Evolutionary conservation across 2,113 vertebrate genomes (phyloP).

Genomic region (Sapayoa aenigma): DNA sequence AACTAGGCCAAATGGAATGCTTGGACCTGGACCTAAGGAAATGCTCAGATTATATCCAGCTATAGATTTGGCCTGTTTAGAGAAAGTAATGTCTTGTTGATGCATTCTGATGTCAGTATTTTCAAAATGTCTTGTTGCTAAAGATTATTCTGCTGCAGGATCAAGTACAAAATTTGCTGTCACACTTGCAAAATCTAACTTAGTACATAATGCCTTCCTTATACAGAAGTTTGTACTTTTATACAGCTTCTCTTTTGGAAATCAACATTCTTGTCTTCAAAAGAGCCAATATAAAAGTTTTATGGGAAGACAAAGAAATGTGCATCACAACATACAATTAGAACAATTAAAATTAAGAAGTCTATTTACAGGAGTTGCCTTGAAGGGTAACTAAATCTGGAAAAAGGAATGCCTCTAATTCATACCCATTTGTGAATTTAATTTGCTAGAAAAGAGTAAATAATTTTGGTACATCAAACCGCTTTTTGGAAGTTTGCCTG

Average conservation of each 20-base stretch:
- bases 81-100: neutral
- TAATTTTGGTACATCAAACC: slow-evolving; percentile 34
- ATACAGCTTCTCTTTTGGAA: neutral
- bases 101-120: neutral
- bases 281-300: neutral
- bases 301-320: neutral
- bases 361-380: neutral
- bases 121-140: neutral
- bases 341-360: slow-evolving; percentile 12
- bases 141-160: neutral
- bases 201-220: neutral
- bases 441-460: slow-evolving; percentile 44
- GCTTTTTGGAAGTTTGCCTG: slow-evolving; percentile 52
- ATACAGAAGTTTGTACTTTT: neutral
- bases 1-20: neutral
- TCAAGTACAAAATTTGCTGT: neutral
- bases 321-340: neutral
- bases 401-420: slow-evolving; percentile 14
- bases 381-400: slow-evolving; percentile 17
- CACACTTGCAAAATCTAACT: neutral
- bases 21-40: neutral
- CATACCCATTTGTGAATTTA: neutral
- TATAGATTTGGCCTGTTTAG: neutral
- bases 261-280: neutral
- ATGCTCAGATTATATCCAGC: neutral